A percentile compares a stretch with the other conserved stretches of the same genome.
phyloP scores from a whole-genome alignment of 2,113 vertebrate species.

The Plotosus lineatus region DNA sequence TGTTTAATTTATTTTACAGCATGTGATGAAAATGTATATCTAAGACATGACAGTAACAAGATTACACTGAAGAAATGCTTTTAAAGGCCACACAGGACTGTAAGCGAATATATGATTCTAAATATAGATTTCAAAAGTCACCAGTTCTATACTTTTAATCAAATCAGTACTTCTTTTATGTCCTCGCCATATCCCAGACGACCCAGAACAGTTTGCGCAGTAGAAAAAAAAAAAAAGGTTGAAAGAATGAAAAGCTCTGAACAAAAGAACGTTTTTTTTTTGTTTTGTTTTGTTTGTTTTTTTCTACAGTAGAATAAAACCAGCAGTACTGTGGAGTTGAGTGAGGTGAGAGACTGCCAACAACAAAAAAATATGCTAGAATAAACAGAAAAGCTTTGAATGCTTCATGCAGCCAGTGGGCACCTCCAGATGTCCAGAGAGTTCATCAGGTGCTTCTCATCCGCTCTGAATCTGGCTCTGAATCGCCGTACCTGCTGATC shows the following conservation, averaged over 20 bases:
- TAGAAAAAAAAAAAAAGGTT: neutral
- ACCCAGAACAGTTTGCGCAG: neutral
- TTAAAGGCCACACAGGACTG: too few relatives aligned
- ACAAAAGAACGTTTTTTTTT: neutral
- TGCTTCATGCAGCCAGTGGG: neutral
- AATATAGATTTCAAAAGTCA: neutral
- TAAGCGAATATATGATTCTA: too few relatives aligned
- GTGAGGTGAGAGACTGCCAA: neutral
- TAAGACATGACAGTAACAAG: too few relatives aligned
- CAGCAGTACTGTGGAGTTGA: neutral
- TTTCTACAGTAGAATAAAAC: neutral
- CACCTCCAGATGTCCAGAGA: neutral
- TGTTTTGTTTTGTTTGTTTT: too few relatives aligned
- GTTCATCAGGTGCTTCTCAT: neutral
- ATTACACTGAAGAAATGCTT: too few relatives aligned
- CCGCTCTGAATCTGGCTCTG: neutral
- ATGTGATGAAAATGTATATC: too few relatives aligned
- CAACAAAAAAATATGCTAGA: neutral
- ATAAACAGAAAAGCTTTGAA: neutral
- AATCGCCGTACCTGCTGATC: neutral
- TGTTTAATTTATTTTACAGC: too few relatives aligned
- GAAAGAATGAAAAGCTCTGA: neutral
- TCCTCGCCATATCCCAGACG: neutral
- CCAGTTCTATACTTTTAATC: neutral
- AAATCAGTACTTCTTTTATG: neutral